Evolutionary conservation across 2,797 vertebrate genomes (phyloP), one percentile per base, ranked within the genome.

Genomic region (Enteromius anoplus): DNA sequence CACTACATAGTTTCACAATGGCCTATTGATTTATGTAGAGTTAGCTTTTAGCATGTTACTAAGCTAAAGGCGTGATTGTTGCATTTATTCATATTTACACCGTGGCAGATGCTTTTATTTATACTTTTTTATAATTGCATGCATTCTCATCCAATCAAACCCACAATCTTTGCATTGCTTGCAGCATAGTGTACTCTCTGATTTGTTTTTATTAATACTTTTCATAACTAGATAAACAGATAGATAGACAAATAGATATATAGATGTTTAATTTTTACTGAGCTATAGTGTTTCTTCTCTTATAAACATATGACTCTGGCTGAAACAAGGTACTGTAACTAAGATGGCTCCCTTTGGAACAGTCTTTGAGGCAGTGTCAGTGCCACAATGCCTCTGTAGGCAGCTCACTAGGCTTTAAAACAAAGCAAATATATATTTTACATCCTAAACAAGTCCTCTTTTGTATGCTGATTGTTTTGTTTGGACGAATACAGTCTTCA

Each of bases 321-420:
- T 40, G 5, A 47, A 77, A n/a, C 12, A 0, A 49, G 17, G 17
- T n/a, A n/a, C 3, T 45, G 47, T 65, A 65, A 64, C 47, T 32
- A 72, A 10, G 4, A 32, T 32, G 70, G 45, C 14, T 70, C 42
- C 34, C 9, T 40, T 40, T 42, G 37, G 64, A 66, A 37, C 34
- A 21, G 19, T 66, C 9, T 37, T 69, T 45, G 40, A 23, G 37
- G n/a, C 1, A 17, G 5, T 47, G n/a, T 7, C 42, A 47, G 7
- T 9, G 14, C 23, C 68, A 47, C 15, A 47, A 70, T 47, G 68
- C 55, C 75, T 76, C 37, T 76, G 40, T 77, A 62, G 75, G 14
- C 26, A 76, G 51, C 42, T 14, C 42, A 3, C 26, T 81, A n/a
- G 49, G 45, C 45, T 45, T 19, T 75, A 23, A 45, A 76, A 62